These are phyloP conservation scores for Lypha dubia DNA, from an alignment of 2,888 invertebrate species.

Conservation along the genomic window DNA sequence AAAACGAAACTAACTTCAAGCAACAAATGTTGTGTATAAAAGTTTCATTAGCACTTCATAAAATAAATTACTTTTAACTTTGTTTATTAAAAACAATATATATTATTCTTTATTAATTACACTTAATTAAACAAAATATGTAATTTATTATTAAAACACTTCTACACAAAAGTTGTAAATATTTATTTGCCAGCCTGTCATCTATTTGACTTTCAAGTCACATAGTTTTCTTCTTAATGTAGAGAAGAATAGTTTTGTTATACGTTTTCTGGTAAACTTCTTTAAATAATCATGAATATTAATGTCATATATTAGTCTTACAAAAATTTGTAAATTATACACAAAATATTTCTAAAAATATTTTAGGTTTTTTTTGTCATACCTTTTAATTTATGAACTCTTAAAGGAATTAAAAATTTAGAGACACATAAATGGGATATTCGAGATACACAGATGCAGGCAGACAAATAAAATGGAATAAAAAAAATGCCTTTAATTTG, in stretches of 20 bases:
- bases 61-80: background rate
- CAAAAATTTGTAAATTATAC: background rate
- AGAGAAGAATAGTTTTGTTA: background rate
- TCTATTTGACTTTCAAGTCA: background rate
- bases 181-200: background rate
- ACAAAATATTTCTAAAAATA: conserved; percentile 1
- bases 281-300: conserved; percentile 3
- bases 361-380: background rate
- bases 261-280: background rate
- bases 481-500: conserved; percentile 41
- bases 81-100: background rate
- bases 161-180: background rate
- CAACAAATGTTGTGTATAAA: no score
- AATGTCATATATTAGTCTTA: background rate
- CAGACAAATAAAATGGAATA: conserved; percentile 17
- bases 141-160: background rate
- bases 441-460: background rate
- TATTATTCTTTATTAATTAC: background rate
- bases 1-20: no score
- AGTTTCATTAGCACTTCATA: background rate
- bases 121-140: background rate
- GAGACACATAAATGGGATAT: background rate
- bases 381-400: conserved; percentile 45
- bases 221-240: background rate
- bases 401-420: conserved; percentile 6